Conservation (phyloP, 2,888 invertebrate species). For the Chrysolina oricalcia region DNA sequence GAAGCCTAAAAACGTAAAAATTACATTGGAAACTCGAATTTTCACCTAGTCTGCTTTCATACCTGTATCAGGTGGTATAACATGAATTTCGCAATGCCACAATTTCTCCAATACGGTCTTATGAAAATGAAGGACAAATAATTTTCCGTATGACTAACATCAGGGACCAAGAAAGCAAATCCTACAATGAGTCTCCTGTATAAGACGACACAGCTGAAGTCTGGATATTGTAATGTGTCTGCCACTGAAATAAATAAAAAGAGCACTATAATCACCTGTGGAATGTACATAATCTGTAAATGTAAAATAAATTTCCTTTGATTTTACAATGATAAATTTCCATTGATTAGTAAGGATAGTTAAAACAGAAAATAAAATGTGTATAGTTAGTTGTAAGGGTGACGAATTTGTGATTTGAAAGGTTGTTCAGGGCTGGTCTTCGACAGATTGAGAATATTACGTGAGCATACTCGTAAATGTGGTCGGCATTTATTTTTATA, state of each 20-base stretch:
- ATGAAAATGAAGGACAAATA: constrained; percentile 93
- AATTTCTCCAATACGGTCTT: constrained; percentile 89
- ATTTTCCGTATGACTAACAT: constrained; percentile 86
- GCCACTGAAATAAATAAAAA: constrained; percentile 77
- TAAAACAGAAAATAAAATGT: too few species aligned
- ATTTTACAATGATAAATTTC: too few species aligned
- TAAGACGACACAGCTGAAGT: constrained; percentile 91
- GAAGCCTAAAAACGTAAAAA: constrained; percentile 79
- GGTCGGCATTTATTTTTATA: too few species aligned
- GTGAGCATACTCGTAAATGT: too few species aligned
- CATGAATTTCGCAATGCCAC: constrained; percentile 91
- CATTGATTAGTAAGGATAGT: too few species aligned
- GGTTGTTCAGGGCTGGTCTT: too few species aligned
- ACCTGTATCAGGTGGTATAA: constrained; percentile 92
- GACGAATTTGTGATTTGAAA: too few species aligned
- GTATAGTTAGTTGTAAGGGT: too few species aligned
- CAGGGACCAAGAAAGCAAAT: constrained; percentile 92
- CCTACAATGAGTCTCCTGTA: constrained; percentile 88
- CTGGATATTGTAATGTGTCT: constrained; percentile 92
- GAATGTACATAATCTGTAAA: neutral
- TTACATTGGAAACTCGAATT: constrained; percentile 28
- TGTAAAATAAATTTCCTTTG: too few species aligned
- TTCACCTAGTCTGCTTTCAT: constrained; percentile 39
- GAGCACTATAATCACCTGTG: constrained; percentile 14
- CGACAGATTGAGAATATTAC: too few species aligned